Base-by-base conservation (phyloP, 2,113 vertebrate species). In the Macrotus californicus region DNA sequence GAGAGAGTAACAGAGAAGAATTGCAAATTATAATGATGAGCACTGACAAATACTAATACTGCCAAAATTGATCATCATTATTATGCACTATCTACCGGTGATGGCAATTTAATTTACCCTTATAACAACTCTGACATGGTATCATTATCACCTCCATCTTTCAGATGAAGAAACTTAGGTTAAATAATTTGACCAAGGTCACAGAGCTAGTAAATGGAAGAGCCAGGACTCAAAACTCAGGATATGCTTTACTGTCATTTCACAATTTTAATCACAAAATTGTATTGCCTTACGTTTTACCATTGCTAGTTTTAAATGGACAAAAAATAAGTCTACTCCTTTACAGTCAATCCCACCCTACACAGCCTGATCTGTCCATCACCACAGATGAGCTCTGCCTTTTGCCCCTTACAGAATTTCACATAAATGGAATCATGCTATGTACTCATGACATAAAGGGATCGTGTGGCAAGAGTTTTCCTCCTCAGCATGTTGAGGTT, bases 241-340 rank as follows among this genome's bases (percentile, higher is more conserved):
- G 36, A 54, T 54, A 76, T 77, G 39, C 61, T 93, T 89, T 52
- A 95, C 5, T 64, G 14, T 26, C 9, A 52, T 70, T 94, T 87
- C 50, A 19, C 18, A 54, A 92, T 76, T 89, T 87, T 52, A 88
- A 91, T 73, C 64, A 89, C 67, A 91, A 80, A 80, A 70, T 75
- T 75, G 69, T 48, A 80, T 5, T 54, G 46, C 26, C 56, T 92
- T 95, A 76, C 72, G 29, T n/a, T 89, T 93, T 88, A 85, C 24
- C 77, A 86, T 18, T 77, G 26, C 7, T 81, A 31, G 72, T 96
- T 92, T 52, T n/a, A 94, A 97, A 73, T 31, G 18, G 31, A 61
- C 46, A 43, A 56, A 94, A 80, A 86, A 86, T 18, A 93, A 85
- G 18, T 79, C 24, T 96, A 59, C 12, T 34, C 26, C 43, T 92